Percentiles rank a stretch among this genome's conserved stretches.
These are phyloP conservation scores for Teleiodes luculella DNA, from an alignment of 2,888 invertebrate species.

Conservation along the genomic window DNA sequence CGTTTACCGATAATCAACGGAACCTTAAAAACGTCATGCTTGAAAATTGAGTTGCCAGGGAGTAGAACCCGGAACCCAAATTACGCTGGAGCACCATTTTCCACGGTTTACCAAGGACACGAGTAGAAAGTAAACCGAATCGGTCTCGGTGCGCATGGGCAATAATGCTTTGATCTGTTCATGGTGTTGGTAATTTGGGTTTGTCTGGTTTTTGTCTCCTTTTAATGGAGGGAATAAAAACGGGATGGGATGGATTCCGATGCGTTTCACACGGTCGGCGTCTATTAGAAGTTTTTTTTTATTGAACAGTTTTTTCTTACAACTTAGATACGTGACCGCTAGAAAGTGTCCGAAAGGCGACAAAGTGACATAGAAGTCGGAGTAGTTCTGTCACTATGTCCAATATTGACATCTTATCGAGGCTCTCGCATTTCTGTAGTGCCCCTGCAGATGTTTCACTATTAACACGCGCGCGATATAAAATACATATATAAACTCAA, in stretches of 20 bases:
- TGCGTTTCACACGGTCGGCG: not conserved
- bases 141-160: constrained; percentile 32
- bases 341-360: too few species aligned
- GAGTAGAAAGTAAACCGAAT: constrained; percentile 49
- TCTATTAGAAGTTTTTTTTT: not conserved
- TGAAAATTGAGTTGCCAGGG: constrained; percentile 39
- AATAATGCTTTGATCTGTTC: constrained; percentile 3
- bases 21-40: constrained; percentile 37
- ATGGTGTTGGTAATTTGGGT: constrained; percentile 12
- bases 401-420: too few species aligned
- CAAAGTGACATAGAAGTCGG: too few species aligned
- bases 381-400: too few species aligned
- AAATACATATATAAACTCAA: too few species aligned
- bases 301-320: too few species aligned
- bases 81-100: not conserved
- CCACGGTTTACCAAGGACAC: constrained; percentile 22
- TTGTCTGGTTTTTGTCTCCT: constrained; percentile 10
- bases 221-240: not conserved
- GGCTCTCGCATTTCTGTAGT: too few species aligned
- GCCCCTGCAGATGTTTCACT: too few species aligned
- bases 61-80: constrained; percentile 21
- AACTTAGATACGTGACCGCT: too few species aligned
- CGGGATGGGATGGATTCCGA: not conserved
- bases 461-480: too few species aligned
- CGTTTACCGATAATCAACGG: constrained; percentile 37